phyloP scores from a whole-genome alignment of 2,113 vertebrate genomes.

The Phrynosoma blainvillii region DNA sequence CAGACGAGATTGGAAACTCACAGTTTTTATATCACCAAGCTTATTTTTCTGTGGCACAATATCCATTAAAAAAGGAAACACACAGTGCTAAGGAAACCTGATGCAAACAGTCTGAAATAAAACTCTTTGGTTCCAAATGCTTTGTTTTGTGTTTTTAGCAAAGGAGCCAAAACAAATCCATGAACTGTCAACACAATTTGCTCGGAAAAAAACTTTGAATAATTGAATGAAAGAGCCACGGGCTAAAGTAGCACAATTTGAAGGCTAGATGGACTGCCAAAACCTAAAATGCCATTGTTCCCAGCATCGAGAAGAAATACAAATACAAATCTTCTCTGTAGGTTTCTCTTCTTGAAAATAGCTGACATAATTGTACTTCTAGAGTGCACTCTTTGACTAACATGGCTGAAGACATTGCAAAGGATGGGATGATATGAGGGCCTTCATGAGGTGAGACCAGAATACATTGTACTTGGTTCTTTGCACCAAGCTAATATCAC shows the following conservation, averaged over 20 bases:
- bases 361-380: neutral
- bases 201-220: neutral
- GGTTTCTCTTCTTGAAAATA: neutral
- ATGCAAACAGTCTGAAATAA: neutral
- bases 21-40: neutral
- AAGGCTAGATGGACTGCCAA: neutral
- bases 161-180: neutral
- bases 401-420: too few species aligned
- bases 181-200: slow-evolving; percentile 12
- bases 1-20: slow-evolving; percentile 4
- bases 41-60: too few species aligned
- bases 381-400: neutral
- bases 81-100: slow-evolving; percentile 14
- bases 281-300: slow-evolving; percentile 8
- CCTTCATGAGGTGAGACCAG: too few species aligned
- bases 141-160: neutral
- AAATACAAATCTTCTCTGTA: neutral
- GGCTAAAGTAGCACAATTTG: slow-evolving; percentile 12
- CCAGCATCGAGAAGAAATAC: slow-evolving; percentile 1
- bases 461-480: too few species aligned
- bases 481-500: too few species aligned
- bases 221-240: slow-evolving; percentile 7
- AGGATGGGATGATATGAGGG: too few species aligned
- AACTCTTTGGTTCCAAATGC: neutral
- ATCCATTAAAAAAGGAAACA: neutral